Conservation (phyloP, 2,888 invertebrate species). For the Himalopsyche japonica region DNA sequence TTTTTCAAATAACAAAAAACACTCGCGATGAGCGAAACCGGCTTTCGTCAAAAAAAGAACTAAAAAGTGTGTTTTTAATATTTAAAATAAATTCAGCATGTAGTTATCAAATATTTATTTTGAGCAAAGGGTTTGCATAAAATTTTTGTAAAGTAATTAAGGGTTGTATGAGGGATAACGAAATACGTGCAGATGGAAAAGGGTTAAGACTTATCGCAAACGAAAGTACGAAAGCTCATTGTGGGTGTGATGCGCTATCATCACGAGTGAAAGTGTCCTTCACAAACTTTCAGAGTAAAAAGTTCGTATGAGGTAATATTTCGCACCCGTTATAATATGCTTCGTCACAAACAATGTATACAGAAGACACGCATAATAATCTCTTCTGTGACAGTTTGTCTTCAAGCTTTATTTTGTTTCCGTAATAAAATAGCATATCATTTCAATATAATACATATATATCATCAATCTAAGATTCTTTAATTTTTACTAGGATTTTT, state of each 20-base stretch:
- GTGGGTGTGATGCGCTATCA: conserved; percentile 15
- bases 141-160: neutral
- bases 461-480: no score
- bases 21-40: no score
- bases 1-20: no score
- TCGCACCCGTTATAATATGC: conserved; percentile 15
- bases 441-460: no score
- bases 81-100: neutral
- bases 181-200: conserved; percentile 5
- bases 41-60: no score
- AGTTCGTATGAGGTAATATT: conserved; percentile 32
- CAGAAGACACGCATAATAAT: neutral
- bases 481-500: no score
- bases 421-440: no score
- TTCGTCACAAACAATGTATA: neutral
- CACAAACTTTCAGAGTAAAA: conserved; percentile 36
- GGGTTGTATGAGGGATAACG: neutral
- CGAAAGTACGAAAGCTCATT: conserved; percentile 23
- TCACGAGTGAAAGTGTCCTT: conserved; percentile 13
- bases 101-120: neutral
- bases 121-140: neutral
- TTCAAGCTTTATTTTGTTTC: neutral
- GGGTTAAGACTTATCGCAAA: conserved; percentile 23
- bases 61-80: no score
- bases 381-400: neutral